phyloP scores from a whole-genome alignment of 2,113 vertebrate genomes.

The Cranoglanis bouderius region DNA sequence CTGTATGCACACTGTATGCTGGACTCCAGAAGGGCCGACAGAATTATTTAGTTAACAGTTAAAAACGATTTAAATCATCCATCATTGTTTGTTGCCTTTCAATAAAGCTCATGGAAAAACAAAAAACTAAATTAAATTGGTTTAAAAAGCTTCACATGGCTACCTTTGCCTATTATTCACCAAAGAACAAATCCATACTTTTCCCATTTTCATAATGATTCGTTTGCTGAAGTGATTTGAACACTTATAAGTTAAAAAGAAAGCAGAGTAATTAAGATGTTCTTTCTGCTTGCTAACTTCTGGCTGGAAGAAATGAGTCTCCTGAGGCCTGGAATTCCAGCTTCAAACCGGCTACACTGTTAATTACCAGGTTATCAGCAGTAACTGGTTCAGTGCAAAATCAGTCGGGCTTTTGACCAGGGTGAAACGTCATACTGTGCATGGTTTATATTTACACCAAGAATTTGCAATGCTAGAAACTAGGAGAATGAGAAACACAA shows the following conservation, averaged over 20 bases:
- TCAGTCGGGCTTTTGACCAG: background rate
- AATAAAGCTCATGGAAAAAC: background rate
- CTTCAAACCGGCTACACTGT: constrained; percentile 2
- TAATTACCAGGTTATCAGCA: background rate
- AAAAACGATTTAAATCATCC: background rate
- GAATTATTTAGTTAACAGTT: background rate
- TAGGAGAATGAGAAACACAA: background rate
- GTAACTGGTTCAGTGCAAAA: background rate
- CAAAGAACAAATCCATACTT: constrained; percentile 24
- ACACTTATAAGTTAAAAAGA: constrained; percentile 2
- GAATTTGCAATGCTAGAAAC: background rate
- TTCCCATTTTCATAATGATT: constrained; percentile 4
- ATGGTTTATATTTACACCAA: background rate
- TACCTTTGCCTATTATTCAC: background rate
- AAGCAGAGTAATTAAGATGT: constrained; percentile 16
- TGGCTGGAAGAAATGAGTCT: constrained; percentile 9
- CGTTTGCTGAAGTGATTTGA: constrained; percentile 11
- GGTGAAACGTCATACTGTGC: background rate
- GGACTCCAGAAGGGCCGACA: background rate
- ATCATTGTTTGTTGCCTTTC: background rate
- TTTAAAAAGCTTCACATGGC: background rate
- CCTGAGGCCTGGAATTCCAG: background rate
- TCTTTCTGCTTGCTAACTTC: background rate
- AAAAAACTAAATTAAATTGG: background rate
- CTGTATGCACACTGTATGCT: background rate